phyloP scores from a whole-genome alignment of 2,888 invertebrate species.

The Tuberolachnus salignus region DNA sequence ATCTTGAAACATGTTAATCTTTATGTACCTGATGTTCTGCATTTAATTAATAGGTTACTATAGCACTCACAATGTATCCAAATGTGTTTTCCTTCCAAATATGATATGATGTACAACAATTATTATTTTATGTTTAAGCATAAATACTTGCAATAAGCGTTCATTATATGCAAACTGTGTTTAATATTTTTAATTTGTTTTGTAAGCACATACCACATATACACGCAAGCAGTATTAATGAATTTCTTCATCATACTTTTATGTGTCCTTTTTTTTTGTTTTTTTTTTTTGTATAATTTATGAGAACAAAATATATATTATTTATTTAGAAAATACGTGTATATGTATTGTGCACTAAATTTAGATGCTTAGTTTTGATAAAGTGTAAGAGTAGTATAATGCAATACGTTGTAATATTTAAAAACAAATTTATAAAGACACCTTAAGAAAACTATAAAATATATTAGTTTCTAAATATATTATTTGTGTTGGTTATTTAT shows the following conservation, averaged over 20 bases:
- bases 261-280: slow-evolving; percentile 17
- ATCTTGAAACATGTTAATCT: slow-evolving; percentile 33
- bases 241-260: slow-evolving; percentile 48
- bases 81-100: slow-evolving; percentile 36
- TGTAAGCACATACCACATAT: slow-evolving; percentile 50
- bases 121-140: slow-evolving; percentile 29
- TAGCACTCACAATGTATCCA: slow-evolving; percentile 40
- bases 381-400: slow-evolving; percentile 45
- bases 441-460: slow-evolving; percentile 48
- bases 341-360: slow-evolving; percentile 54
- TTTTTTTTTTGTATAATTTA: slow-evolving; percentile 41
- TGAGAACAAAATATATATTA: slow-evolving; percentile 46
- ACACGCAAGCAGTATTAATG: slow-evolving; percentile 49
- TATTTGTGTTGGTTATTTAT: slow-evolving; percentile 14
- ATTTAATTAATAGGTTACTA: slow-evolving; percentile 47
- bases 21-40: slow-evolving; percentile 50
- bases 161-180: slow-evolving; percentile 41
- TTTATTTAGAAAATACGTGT: slow-evolving; percentile 54
- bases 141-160: slow-evolving; percentile 40
- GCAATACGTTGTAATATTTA: slow-evolving; percentile 47
- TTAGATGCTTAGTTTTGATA: slow-evolving; percentile 55
- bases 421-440: slow-evolving; percentile 45
- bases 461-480: slow-evolving; percentile 45
- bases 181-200: slow-evolving; percentile 44
- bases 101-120: slow-evolving; percentile 31